These are phyloP conservation scores for Neosilurus hyrtlii DNA, from an alignment of 2,797 vertebrate genomes.

Conservation along the genomic window DNA sequence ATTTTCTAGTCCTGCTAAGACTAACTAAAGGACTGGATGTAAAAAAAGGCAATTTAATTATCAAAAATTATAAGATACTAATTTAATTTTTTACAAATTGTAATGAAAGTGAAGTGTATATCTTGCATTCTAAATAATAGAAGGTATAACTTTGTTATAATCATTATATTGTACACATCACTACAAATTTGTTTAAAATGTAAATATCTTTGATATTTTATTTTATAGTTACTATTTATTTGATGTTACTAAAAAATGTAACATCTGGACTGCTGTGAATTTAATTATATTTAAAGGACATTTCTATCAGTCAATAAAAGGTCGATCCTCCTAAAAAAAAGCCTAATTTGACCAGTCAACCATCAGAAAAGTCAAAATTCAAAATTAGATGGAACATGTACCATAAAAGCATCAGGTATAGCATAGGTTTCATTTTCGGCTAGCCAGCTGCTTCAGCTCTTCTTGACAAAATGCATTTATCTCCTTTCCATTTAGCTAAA, in stretches of 20 bases:
- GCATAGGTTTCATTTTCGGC: constrained; percentile 41
- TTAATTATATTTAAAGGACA: background rate
- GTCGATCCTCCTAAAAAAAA: background rate
- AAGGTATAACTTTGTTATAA: background rate
- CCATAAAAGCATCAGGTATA: constrained; percentile 38
- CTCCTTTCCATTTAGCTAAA: constrained; percentile 51
- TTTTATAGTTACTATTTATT: too few species aligned
- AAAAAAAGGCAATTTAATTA: background rate
- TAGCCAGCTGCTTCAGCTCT: constrained; percentile 42
- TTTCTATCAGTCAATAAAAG: background rate
- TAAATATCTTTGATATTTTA: background rate
- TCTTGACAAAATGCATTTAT: constrained; percentile 50
- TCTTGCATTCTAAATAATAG: background rate
- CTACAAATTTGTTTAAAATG: background rate
- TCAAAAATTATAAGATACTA: background rate
- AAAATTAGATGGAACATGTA: constrained; percentile 33
- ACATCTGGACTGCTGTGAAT: background rate
- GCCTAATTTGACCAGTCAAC: background rate
- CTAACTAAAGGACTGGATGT: background rate
- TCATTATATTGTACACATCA: background rate
- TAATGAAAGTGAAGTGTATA: background rate
- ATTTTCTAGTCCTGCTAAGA: background rate
- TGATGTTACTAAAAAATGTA: background rate
- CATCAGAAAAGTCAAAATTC: constrained; percentile 11
- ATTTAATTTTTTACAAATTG: background rate